These are phyloP conservation scores for Salvelinus fontinalis DNA, from an alignment of 2,113 vertebrate genomes.

Conservation along the genomic window DNA sequence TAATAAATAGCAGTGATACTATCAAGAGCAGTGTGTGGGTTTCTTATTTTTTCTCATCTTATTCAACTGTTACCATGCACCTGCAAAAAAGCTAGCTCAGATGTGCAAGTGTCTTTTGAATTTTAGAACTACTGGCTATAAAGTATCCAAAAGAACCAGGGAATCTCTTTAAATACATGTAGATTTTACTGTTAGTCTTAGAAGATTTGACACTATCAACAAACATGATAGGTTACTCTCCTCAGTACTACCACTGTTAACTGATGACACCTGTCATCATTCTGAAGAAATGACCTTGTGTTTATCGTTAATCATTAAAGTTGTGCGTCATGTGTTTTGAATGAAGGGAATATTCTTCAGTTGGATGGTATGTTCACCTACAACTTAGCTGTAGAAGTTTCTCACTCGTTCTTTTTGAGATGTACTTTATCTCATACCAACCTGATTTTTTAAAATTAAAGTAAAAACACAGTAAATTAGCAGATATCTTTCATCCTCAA, in stretches of 20 bases:
- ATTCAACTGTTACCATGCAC: too few relatives aligned
- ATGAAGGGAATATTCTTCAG: neutral
- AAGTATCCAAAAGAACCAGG: too few relatives aligned
- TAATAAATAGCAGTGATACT: too few relatives aligned
- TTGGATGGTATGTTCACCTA: neutral
- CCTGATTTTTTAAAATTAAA: neutral
- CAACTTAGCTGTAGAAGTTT: neutral
- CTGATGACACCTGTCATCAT: neutral
- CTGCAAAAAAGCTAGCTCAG: too few relatives aligned
- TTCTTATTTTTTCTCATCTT: too few relatives aligned
- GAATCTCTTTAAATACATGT: neutral
- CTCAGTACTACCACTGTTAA: neutral
- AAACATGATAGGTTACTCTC: neutral
- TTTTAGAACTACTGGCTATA: too few relatives aligned
- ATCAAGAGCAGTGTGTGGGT: too few relatives aligned
- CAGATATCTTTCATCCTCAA: neutral
- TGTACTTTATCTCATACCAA: neutral
- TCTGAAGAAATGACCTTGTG: neutral
- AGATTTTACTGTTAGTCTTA: neutral
- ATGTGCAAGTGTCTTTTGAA: too few relatives aligned
- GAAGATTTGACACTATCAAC: slow-evolving; percentile 1
- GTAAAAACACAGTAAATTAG: neutral
- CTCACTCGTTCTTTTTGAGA: neutral
- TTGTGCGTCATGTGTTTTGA: neutral
- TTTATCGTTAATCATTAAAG: neutral